These are phyloP conservation scores for Zosterops hypoxanthus DNA, from an alignment of 2,113 vertebrate genomes.

Conservation along the genomic window DNA sequence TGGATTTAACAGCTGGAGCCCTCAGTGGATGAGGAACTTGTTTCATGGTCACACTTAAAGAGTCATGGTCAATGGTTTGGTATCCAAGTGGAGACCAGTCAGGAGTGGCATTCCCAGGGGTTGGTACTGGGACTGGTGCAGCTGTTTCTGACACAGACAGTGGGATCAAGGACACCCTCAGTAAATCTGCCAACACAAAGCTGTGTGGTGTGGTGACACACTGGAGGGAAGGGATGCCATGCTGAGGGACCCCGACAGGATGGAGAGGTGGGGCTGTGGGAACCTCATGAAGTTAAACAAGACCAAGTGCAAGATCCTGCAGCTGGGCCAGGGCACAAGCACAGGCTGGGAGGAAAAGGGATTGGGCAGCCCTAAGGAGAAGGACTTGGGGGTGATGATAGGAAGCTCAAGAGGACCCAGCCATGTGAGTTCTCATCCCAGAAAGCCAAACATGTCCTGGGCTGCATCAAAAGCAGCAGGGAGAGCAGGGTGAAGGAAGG, in stretches of 20 bases:
- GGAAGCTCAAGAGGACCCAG: neutral
- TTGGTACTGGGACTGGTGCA: neutral
- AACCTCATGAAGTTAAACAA: neutral
- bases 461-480: neutral
- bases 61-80: accelerated
- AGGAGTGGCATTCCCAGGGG: neutral
- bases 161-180: neutral
- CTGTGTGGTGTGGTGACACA: neutral
- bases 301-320: neutral
- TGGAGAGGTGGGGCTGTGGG: neutral
- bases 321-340: neutral
- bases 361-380: neutral
- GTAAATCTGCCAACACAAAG: neutral
- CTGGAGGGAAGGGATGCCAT: neutral
- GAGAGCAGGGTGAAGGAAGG: neutral
- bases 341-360: neutral
- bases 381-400: neutral
- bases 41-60: neutral
- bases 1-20: neutral
- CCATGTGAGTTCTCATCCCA: neutral
- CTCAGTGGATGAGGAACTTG: neutral
- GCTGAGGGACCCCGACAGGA: neutral
- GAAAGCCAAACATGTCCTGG: neutral
- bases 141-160: neutral
- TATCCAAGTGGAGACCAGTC: neutral